Percentiles rank a stretch among this genome's conserved stretches.
phyloP scores from a whole-genome alignment of 2,113 vertebrate species.

The Paraplagusia blochii region DNA sequence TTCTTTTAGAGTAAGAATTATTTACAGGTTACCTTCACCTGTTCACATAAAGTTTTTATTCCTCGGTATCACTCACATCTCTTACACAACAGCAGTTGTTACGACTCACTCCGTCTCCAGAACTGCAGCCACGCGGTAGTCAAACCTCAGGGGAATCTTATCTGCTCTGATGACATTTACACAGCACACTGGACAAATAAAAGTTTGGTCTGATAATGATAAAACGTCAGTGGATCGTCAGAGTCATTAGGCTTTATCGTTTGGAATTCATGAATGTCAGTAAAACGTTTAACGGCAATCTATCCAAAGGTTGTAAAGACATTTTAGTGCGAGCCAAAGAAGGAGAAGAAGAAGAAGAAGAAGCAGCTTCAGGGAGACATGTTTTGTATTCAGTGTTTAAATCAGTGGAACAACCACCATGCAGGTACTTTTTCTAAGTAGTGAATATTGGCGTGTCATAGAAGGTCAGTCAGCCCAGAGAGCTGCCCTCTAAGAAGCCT shows the following conservation, averaged over 20 bases:
- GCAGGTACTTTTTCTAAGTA: background rate
- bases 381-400: background rate
- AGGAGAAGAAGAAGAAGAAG: background rate
- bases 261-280: background rate
- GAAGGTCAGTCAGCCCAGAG: background rate
- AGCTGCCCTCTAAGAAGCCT: slow-evolving; percentile 5
- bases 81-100: background rate
- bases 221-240: background rate
- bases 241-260: background rate
- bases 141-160: background rate
- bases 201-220: background rate
- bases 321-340: background rate
- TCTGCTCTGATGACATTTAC: background rate
- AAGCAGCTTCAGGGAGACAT: background rate
- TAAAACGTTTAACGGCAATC: background rate
- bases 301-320: background rate
- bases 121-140: background rate
- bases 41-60: background rate
- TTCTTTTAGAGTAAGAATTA: background rate
- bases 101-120: background rate
- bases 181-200: background rate
- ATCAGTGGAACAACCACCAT: background rate
- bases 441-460: background rate
- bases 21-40: background rate
- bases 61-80: background rate